Evolutionary conservation across 2,888 invertebrate species (phyloP).

Genomic region (Chirona hameri): DNA sequence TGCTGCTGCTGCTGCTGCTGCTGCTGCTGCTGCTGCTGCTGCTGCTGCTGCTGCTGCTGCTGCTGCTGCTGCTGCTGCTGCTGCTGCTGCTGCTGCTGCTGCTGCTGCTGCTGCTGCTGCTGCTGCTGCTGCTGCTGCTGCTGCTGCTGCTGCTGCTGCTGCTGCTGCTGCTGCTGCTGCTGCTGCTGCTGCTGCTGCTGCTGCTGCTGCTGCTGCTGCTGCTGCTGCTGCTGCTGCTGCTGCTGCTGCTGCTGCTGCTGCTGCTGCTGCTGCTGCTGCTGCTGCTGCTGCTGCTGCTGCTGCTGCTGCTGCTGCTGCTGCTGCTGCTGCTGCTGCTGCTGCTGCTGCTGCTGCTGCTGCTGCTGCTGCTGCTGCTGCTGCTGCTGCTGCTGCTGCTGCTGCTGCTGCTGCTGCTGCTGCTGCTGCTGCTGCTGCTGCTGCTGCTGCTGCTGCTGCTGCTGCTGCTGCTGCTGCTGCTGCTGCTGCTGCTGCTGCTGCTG

Average conservation of each 20-base stretch:
- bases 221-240: slow-evolving; percentile 32
- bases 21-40: slow-evolving; percentile 32
- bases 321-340: slow-evolving; percentile 32
- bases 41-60: slow-evolving; percentile 32
- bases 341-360: slow-evolving; percentile 32
- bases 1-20: slow-evolving; percentile 32
- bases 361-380: slow-evolving; percentile 32
- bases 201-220: slow-evolving; percentile 32
- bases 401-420: slow-evolving; percentile 32
- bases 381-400: slow-evolving; percentile 32
- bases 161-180: slow-evolving; percentile 32
- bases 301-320: slow-evolving; percentile 32
- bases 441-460: slow-evolving; percentile 32
- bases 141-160: slow-evolving; percentile 32
- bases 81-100: slow-evolving; percentile 32
- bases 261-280: slow-evolving; percentile 32
- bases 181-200: slow-evolving; percentile 32
- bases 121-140: slow-evolving; percentile 32
- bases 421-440: slow-evolving; percentile 32
- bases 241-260: slow-evolving; percentile 32
- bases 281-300: slow-evolving; percentile 32
- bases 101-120: slow-evolving; percentile 32
- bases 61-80: slow-evolving; percentile 32
- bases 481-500: slow-evolving; percentile 32
- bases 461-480: slow-evolving; percentile 32